Percentiles rank a stretch among this genome's conserved stretches.
These are phyloP conservation scores for Cephalotes varians DNA, from an alignment of 2,888 invertebrate species.

Conservation along the genomic window DNA sequence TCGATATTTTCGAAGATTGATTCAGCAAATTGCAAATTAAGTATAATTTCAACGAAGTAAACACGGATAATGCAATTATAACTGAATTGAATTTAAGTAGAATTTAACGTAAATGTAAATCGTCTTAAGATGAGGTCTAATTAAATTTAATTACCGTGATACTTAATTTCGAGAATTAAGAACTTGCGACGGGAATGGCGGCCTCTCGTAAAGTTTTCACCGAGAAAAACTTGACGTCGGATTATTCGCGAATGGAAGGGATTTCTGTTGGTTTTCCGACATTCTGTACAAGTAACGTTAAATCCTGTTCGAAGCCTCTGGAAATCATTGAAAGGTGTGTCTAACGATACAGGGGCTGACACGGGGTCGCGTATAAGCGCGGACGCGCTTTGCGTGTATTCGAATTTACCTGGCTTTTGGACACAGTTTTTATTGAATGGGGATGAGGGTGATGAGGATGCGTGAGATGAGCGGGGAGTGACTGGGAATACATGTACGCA, in stretches of 20 bases:
- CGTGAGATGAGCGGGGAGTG: background rate
- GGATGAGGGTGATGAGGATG: background rate
- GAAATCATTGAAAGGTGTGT: background rate
- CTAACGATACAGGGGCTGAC: background rate
- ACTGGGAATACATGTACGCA: conserved; percentile 22
- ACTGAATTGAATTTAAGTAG: conserved; percentile 18
- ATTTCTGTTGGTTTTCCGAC: background rate
- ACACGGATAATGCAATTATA: background rate
- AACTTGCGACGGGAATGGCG: background rate
- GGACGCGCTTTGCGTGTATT: conserved; percentile 61
- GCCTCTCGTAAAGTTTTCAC: background rate
- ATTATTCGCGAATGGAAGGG: background rate
- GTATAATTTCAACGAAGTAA: conserved; percentile 3
- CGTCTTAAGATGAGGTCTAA: background rate
- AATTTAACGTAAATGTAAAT: background rate
- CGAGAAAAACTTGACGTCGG: background rate
- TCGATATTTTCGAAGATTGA: background rate
- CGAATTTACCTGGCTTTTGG: conserved; percentile 52
- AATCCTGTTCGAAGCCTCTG: background rate
- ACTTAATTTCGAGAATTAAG: conserved; percentile 24
- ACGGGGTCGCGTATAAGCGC: conserved; percentile 11
- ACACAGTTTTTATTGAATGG: conserved; percentile 40
- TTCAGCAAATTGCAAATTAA: conserved; percentile 10
- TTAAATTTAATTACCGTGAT: conserved; percentile 30
- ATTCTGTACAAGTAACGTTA: background rate